phyloP scores from a whole-genome alignment of 35 echinoderm and acorn worm genomes.

The Anneissia japonica region DNA sequence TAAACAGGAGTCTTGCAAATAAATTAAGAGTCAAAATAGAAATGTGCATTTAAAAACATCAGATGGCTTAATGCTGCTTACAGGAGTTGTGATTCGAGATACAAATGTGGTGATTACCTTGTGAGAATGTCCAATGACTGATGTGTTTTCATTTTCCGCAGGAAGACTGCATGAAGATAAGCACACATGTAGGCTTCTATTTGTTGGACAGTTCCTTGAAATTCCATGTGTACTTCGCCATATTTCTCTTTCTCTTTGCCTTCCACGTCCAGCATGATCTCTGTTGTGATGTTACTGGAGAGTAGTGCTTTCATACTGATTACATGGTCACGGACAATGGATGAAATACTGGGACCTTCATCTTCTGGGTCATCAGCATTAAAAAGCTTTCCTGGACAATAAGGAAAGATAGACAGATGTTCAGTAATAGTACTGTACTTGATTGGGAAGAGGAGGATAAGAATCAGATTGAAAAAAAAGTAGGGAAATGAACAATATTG shows the following conservation, averaged over 20 bases:
- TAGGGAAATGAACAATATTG: too few species aligned
- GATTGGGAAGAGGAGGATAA: too few species aligned
- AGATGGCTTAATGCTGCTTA: too few species aligned
- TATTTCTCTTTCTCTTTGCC: constrained; percentile 73
- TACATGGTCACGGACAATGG: constrained; percentile 79
- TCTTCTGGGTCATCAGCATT: constrained; percentile 33
- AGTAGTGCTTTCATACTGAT: constrained; percentile 70
- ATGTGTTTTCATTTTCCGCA: constrained; percentile 88
- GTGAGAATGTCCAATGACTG: constrained; percentile 71
- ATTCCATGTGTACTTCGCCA: constrained; percentile 75
- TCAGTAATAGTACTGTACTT: too few species aligned
- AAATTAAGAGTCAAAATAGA: too few species aligned
- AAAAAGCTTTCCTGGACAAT: constrained; percentile 80
- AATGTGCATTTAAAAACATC: too few species aligned
- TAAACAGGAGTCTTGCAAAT: too few species aligned
- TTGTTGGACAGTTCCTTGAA: constrained; percentile 66
- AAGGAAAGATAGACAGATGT: too few species aligned
- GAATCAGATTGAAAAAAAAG: too few species aligned
- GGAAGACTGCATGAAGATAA: constrained; percentile 85
- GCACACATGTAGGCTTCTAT: constrained; percentile 82
- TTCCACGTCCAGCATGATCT: constrained; percentile 87
- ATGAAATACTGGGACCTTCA: constrained; percentile 84
- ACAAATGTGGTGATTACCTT: constrained; percentile 23
- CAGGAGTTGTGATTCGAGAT: too few species aligned
- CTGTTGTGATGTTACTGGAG: constrained; percentile 64